These are phyloP conservation scores for Oncorhynchus mykiss DNA, from an alignment of 2,113 vertebrate species.

Conservation along the genomic window DNA sequence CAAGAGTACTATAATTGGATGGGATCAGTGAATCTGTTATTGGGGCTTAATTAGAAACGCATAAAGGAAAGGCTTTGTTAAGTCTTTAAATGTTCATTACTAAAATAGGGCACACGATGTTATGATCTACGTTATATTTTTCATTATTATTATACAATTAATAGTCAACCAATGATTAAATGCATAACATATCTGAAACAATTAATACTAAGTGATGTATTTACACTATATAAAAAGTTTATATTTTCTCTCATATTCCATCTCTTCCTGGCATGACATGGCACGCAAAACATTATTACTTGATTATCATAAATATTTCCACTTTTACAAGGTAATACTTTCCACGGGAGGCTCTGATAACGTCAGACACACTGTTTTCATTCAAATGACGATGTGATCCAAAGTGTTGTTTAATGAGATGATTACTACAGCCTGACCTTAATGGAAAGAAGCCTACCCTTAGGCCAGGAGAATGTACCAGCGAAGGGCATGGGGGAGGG, in stretches of 20 bases:
- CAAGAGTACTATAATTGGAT: slow-evolving; percentile 35
- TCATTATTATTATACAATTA: slow-evolving; percentile 3
- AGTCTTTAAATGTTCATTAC: neutral
- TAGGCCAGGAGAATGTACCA: neutral
- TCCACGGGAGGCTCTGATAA: neutral
- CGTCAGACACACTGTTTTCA: neutral
- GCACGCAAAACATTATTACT: neutral
- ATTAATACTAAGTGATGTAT: neutral
- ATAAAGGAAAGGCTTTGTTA: neutral
- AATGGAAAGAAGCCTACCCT: neutral
- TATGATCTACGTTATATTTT: slow-evolving; percentile 4
- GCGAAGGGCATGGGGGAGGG: neutral
- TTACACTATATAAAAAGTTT: neutral
- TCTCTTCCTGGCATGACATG: neutral
- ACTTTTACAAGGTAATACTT: neutral
- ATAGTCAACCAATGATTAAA: neutral
- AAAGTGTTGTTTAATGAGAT: neutral
- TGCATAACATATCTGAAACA: neutral
- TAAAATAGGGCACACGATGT: neutral
- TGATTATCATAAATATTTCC: neutral
- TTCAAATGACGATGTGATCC: neutral
- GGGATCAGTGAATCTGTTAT: slow-evolving; percentile 14
- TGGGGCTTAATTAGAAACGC: slow-evolving; percentile 1
- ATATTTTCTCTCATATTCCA: neutral
- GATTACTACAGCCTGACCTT: neutral